Evolutionary conservation across 2,888 invertebrate species (phyloP), one percentile per base, ranked within the genome.

Genomic region (Ypsolopha sequella): DNA sequence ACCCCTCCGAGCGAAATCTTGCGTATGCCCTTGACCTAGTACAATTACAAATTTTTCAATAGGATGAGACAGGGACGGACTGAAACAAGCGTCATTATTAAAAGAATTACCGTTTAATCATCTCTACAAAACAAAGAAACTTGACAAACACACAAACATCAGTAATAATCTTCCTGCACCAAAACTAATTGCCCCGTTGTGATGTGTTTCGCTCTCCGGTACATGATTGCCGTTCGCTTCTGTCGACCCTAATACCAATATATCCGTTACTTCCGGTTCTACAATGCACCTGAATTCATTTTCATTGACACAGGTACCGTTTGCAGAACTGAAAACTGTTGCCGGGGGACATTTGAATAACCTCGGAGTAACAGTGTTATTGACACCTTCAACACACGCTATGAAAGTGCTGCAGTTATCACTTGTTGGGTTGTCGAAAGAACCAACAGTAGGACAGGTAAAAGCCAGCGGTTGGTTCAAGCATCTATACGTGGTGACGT

Each of bases 401-500:
- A 82, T 58, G 54, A 66, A 85, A 1, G 73, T 65, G 4, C 56
- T 61, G 55, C 82, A 80, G 43, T 73, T 58, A 2, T 55, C 56
- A 41, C 51, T 60, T 1, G 56, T 55, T 9, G 65, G 56, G 36
- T 67, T 56, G 3, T 58, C 52, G 51, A 73, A 78, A 43, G 65
- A 66, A 2, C 80, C 80, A 2, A 60, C 53, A 6, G 39, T 50
- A 0, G 66, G 64, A 52, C 85, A 86, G 44, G 67, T 68, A 52
- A 47, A 55, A 8, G n/a, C 45, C 2, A 41, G 10, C 7, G 6
- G 36, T 65, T 72, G 41, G 62, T 60, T 1, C 71, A 65, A 57
- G 56, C 85, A 86, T 53, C 65, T 60, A 56, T 82, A 84, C 43
- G 62, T 65, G 0, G 80, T 74, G 8, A 71, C 63, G 48, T 80